Evolutionary conservation across 2,113 vertebrate genomes (phyloP).

Genomic region (Papio anubis): DNA sequence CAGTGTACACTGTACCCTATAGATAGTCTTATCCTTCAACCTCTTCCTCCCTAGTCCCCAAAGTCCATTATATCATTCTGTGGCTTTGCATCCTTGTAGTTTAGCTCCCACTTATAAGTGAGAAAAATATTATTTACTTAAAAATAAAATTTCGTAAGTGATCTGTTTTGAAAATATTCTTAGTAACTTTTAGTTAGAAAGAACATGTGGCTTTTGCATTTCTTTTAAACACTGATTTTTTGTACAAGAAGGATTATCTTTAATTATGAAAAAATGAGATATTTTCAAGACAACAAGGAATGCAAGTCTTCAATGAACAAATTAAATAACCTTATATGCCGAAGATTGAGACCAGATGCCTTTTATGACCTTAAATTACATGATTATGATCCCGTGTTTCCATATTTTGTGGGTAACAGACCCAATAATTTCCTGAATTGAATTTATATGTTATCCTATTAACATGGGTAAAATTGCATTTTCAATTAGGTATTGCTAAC

Average conservation of each 20-base stretch:
- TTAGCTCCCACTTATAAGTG: background rate
- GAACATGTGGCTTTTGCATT: background rate
- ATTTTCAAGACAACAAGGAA: slow-evolving; percentile 25
- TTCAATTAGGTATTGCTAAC: slow-evolving; percentile 36
- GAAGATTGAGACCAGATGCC: slow-evolving; percentile 68
- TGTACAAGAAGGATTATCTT: background rate
- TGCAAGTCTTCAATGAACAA: slow-evolving; percentile 45
- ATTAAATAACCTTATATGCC: slow-evolving; percentile 61
- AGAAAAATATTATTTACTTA: background rate
- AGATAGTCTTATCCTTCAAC: too few relatives aligned
- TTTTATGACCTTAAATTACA: slow-evolving; percentile 62
- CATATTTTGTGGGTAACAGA: slow-evolving; percentile 57
- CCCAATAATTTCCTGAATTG: slow-evolving; percentile 67
- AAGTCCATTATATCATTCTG: too few relatives aligned
- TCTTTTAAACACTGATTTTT: background rate
- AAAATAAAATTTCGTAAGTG: background rate
- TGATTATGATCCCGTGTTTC: slow-evolving; percentile 57
- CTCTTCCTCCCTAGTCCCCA: too few relatives aligned
- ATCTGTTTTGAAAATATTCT: background rate
- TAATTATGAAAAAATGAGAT: slow-evolving; percentile 16
- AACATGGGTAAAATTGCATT: slow-evolving; percentile 60
- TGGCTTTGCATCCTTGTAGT: too few relatives aligned
- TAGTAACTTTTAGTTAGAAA: background rate
- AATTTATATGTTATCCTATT: slow-evolving; percentile 65
- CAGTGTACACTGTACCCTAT: too few relatives aligned